A percentile compares a stretch with the other conserved stretches of the same genome.
Conservation (phyloP, 2,113 vertebrate species). For the Phasianus colchicus region DNA sequence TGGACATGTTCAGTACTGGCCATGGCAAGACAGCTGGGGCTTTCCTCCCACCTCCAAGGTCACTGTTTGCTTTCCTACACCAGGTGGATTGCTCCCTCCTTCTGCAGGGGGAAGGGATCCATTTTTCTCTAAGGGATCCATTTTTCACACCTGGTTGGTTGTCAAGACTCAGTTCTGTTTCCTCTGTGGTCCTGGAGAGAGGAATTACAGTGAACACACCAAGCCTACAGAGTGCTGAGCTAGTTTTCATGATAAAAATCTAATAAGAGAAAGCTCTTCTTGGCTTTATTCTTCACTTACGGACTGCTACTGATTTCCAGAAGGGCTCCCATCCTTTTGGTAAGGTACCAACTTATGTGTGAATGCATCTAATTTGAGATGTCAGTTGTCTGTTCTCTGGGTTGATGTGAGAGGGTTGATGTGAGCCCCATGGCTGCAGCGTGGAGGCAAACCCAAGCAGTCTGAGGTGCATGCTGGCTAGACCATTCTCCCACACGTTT, state of each 20-base stretch:
- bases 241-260: background rate
- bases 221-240: background rate
- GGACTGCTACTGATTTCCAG: background rate
- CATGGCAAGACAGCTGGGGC: background rate
- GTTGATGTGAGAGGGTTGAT: background rate
- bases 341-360: background rate
- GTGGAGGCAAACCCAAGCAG: background rate
- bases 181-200: background rate
- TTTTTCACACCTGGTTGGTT: background rate
- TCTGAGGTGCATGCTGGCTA: rapidly evolving
- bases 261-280: background rate
- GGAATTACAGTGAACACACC: background rate
- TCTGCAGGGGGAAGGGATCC: background rate
- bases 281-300: background rate
- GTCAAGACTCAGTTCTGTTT: background rate
- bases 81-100: background rate
- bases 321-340: background rate
- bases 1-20: rapidly evolving
- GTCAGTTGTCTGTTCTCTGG: background rate
- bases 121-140: background rate
- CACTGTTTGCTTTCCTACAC: background rate
- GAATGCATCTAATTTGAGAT: background rate
- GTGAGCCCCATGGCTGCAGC: background rate
- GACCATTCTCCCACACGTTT: background rate
- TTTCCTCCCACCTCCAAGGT: background rate